Evolutionary conservation across 92 coral and sea anemone species (phyloP).

Genomic region (Paramuricea clavata): DNA sequence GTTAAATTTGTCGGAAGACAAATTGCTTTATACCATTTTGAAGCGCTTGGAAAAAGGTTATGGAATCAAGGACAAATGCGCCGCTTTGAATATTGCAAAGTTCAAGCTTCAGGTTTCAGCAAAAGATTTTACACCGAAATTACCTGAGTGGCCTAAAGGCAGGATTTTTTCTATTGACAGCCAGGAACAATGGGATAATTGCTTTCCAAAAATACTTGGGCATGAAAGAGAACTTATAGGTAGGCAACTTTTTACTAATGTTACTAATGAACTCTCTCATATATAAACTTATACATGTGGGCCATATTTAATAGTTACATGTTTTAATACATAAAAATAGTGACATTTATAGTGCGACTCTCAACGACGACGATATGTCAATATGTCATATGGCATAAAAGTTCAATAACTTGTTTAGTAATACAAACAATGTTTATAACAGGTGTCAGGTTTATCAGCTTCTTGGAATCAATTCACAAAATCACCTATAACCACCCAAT

Average conservation of each 20-base stretch:
- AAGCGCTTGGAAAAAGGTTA: conserved; percentile 73
- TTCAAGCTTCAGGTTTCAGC: conserved; percentile 61
- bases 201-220: conserved; percentile 49
- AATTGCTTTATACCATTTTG: conserved; percentile 54
- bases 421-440: too few species aligned
- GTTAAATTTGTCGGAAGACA: conserved; percentile 43
- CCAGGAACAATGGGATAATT: conserved; percentile 65
- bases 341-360: too few species aligned
- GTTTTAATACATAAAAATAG: too few species aligned
- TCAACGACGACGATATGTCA: too few species aligned
- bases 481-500: too few species aligned
- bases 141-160: conserved; percentile 61
- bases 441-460: too few species aligned
- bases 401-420: too few species aligned
- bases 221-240: conserved; percentile 55
- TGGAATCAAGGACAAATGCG: conserved; percentile 52
- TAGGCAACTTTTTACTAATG: conserved; percentile 29
- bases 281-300: too few species aligned
- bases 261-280: too few species aligned
- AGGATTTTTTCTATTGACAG: conserved; percentile 48
- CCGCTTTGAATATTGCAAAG: conserved; percentile 64
- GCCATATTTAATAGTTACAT: too few species aligned
- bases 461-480: too few species aligned
- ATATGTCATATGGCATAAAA: too few species aligned
- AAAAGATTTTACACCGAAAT: conserved; percentile 63